Evolutionary conservation across 2,113 vertebrate species (phyloP), one percentile per base, ranked within the genome.

Genomic region (Asarcornis scutulata): DNA sequence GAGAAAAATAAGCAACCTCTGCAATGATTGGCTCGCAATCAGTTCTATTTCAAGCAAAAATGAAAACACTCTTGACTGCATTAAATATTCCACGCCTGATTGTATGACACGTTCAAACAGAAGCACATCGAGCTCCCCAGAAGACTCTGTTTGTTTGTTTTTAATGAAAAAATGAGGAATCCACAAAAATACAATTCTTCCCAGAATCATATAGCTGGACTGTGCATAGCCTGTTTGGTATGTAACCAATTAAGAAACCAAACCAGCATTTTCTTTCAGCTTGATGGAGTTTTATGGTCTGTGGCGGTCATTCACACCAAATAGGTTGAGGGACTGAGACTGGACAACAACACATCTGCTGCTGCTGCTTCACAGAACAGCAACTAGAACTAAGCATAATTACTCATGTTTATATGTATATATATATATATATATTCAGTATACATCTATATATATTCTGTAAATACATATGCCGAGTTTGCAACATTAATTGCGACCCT

Each of bases 1-100:
- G 32, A 92, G 53, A 62, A 95, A 97, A 91, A 93, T 66, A 89
- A 90, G 63, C 84, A 87, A 79, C 69, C 86, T 68, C 48, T 85
- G 74, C 46, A 82, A 89, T n/a, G 75, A 82, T 2, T 89, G 83
- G 77, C 58, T 92, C 81, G 74, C 91, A 92, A 86, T 38, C 62
- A 44, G 17, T 68, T 89, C 3, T 0, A 79, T 53, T 87, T 95
- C 81, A 84, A 93, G 60, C 59, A 66, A 94, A 92, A 94, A 95
- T 46, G 27, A 86, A 94, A 92, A 75, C n/a, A 87, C 7, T 58
- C 58, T 48, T 44, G 53, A 88, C 74, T 27, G 31, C 27, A 81
- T 59, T 86, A 90, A 93, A 76, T 85, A 59, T 85, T 91, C 71
- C 71, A 44, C 13, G 53, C 27, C 48, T 93, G 74, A 69, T 38